Percentiles rank a stretch among this genome's conserved stretches.
Conservation (phyloP, 2,113 vertebrate species). For the Nothoprocta pentlandii region DNA sequence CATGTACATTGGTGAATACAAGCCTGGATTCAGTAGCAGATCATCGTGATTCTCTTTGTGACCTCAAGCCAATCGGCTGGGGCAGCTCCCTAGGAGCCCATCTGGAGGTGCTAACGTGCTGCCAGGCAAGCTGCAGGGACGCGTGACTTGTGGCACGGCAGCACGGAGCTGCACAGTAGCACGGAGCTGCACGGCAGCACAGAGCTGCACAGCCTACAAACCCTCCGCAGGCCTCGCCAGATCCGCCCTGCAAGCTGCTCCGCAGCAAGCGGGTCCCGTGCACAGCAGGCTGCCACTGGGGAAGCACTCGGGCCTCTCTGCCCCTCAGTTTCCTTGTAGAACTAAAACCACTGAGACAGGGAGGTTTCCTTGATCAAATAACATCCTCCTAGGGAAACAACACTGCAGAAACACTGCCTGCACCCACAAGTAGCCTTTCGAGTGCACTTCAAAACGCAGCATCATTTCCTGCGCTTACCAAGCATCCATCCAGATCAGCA, state of each 20-base stretch:
- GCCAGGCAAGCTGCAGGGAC: not conserved
- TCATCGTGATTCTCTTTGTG: not conserved
- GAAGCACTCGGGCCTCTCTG: not conserved
- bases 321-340: not conserved
- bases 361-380: not conserved
- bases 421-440: not conserved
- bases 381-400: not conserved
- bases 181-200: not conserved
- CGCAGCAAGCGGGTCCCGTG: not conserved
- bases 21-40: not conserved
- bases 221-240: not conserved
- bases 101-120: not conserved
- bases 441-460: not conserved
- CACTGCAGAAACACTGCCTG: not conserved
- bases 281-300: not conserved
- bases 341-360: not conserved
- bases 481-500: not conserved
- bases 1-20: not conserved
- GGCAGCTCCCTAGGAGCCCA: not conserved
- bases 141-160: not conserved
- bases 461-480: not conserved
- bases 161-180: no score
- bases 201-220: not conserved
- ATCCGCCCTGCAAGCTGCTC: not conserved
- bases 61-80: not conserved